Conservation (phyloP, 2,113 vertebrate species). For the Nyctibius bracteatus region DNA sequence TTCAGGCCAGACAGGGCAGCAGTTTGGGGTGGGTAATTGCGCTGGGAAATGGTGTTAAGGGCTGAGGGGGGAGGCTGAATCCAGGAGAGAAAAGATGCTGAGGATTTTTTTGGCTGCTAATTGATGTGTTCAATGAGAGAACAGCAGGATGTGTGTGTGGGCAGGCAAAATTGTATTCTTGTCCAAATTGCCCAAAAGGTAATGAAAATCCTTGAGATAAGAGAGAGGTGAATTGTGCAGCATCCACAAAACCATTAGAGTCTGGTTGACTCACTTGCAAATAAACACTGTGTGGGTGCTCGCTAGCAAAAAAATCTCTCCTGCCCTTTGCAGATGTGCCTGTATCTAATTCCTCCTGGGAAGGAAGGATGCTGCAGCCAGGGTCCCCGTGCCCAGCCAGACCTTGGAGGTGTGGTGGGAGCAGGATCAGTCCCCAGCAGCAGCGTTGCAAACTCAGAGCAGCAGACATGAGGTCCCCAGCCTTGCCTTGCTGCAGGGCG, state of each 20-base stretch:
- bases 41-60: background rate
- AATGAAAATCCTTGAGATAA: slow-evolving; percentile 7
- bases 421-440: background rate
- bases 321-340: background rate
- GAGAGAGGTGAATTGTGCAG: background rate
- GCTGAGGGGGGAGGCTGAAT: background rate
- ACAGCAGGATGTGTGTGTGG: background rate
- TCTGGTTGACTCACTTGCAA: background rate
- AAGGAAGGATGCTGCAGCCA: background rate
- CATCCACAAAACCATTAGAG: background rate
- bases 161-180: slow-evolving; percentile 8
- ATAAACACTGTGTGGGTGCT: slow-evolving; percentile 14
- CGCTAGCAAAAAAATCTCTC: background rate
- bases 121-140: slow-evolving; percentile 7
- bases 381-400: background rate
- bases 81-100: background rate
- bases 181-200: slow-evolving; percentile 46
- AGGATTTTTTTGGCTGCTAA: background rate
- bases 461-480: background rate
- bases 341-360: background rate
- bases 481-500: background rate
- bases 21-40: background rate
- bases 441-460: background rate
- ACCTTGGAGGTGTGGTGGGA: accelerated
- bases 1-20: background rate